Evolutionary conservation across 2,888 invertebrate species (phyloP).

Genomic region (Zele albiditarsus): DNA sequence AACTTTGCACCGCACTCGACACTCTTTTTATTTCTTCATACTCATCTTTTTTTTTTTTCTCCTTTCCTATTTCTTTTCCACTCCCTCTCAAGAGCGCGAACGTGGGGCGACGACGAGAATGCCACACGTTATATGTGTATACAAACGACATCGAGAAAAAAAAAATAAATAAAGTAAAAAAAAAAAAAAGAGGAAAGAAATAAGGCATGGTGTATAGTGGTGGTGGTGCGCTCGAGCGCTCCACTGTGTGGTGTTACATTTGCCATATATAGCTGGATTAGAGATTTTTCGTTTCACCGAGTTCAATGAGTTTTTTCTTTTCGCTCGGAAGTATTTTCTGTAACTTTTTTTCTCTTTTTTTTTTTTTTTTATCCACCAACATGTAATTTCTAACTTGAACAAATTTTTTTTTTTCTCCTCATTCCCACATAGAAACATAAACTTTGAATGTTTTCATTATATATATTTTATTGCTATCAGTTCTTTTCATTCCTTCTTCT

Average conservation of each 20-base stretch:
- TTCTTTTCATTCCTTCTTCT: conserved; percentile 33
- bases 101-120: conserved; percentile 24
- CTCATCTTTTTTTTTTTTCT: conserved; percentile 26
- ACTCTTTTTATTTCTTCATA: conserved; percentile 46
- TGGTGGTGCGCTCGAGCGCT: conserved; percentile 6
- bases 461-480: not conserved
- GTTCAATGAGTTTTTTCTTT: conserved; percentile 38
- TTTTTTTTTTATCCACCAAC: not conserved
- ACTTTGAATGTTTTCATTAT: not conserved
- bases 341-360: conserved; percentile 6
- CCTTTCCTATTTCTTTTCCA: conserved; percentile 23
- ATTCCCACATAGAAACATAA: not conserved
- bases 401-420: conserved; percentile 4
- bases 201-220: conserved; percentile 25
- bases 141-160: not conserved
- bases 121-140: conserved; percentile 12
- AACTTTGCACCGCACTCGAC: conserved; percentile 38
- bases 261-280: conserved; percentile 30
- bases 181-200: conserved; percentile 8
- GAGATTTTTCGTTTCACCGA: conserved; percentile 31
- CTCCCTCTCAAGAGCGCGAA: not conserved
- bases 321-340: conserved; percentile 19
- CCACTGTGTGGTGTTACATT: conserved; percentile 33
- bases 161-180: conserved; percentile 14
- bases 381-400: conserved; percentile 21